These are phyloP conservation scores for Drosophila ficusphila DNA, from an alignment of 1,140 invertebrate species.

Conservation along the genomic window DNA sequence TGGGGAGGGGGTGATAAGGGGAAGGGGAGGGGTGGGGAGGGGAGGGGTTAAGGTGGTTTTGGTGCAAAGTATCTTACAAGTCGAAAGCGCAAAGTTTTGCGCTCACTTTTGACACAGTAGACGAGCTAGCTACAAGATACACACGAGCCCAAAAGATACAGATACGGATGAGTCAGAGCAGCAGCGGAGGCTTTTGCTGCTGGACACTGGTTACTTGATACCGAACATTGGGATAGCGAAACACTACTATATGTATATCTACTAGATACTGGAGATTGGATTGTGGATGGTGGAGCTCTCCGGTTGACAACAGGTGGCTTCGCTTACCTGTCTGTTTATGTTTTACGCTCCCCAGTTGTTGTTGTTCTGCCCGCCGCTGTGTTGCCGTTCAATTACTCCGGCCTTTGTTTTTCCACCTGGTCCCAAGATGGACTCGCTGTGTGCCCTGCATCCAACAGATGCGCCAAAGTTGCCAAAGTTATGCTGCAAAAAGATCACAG, in stretches of 20 bases:
- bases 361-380: conserved; percentile 15
- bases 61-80: conserved; percentile 41
- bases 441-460: conserved; percentile 32
- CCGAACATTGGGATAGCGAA: not conserved
- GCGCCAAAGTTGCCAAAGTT: conserved; percentile 23
- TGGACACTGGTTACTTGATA: not conserved
- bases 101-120: conserved; percentile 75
- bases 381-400: conserved; percentile 53
- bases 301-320: conserved; percentile 66
- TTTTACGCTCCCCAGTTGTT: conserved; percentile 29
- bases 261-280: not conserved
- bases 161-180: conserved; percentile 14
- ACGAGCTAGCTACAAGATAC: conserved; percentile 23
- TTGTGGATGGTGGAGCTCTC: not conserved
- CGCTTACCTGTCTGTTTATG: conserved; percentile 47
- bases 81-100: conserved; percentile 67
- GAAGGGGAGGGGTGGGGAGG: not conserved
- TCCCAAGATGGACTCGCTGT: conserved; percentile 9
- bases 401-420: conserved; percentile 40
- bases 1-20: not conserved
- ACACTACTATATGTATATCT: too few species aligned
- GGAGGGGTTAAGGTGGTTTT: not conserved
- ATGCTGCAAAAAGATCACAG: conserved; percentile 25
- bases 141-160: conserved; percentile 15
- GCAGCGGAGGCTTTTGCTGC: conserved; percentile 17